Percentiles rank a stretch among this genome's conserved stretches.
phyloP scores from a whole-genome alignment of 2,797 vertebrate genomes.

The Naso thynnoides region DNA sequence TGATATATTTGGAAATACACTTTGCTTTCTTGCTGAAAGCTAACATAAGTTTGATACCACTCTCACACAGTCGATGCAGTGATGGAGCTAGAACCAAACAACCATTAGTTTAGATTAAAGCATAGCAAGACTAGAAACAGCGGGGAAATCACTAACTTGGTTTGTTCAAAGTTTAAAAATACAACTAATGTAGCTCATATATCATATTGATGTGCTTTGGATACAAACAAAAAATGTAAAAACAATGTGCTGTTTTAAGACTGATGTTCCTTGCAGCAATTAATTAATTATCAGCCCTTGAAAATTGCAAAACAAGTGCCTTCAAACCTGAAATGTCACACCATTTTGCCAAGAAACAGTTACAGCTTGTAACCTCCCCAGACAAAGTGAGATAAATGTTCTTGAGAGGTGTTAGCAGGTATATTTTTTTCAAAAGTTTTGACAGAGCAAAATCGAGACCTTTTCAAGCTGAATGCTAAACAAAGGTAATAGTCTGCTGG shows the following conservation, averaged over 20 bases:
- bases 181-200: background rate
- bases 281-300: too few species aligned
- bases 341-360: too few species aligned
- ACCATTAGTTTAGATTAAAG: background rate
- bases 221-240: background rate
- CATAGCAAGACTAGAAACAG: background rate
- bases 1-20: background rate
- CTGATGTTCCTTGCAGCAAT: background rate
- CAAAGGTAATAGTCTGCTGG: background rate
- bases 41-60: background rate
- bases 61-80: background rate
- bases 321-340: background rate
- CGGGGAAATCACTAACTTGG: background rate
- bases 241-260: background rate
- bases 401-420: background rate
- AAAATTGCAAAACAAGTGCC: background rate
- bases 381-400: background rate
- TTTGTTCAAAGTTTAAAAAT: background rate
- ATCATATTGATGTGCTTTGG: background rate
- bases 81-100: background rate
- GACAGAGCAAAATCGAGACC: background rate
- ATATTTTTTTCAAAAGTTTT: background rate
- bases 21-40: background rate
- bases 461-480: background rate
- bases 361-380: too few species aligned